These are phyloP conservation scores for Excalfactoria chinensis DNA, from an alignment of 2,113 vertebrate genomes.

Conservation along the genomic window DNA sequence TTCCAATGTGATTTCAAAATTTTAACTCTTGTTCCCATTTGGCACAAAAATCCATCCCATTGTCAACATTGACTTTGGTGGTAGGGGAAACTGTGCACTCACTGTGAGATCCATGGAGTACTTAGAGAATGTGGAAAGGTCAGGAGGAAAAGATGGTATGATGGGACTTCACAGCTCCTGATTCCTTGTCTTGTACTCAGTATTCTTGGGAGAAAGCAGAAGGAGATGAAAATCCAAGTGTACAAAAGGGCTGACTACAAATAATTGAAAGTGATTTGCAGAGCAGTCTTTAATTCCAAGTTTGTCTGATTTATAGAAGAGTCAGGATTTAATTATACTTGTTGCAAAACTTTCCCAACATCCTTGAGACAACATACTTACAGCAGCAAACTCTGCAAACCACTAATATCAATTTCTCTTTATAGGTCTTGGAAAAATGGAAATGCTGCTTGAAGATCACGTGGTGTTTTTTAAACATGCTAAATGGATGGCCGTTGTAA, in stretches of 20 bases:
- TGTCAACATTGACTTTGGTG: neutral
- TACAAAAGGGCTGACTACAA: slow-evolving; percentile 5
- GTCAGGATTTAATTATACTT: slow-evolving; percentile 27
- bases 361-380: slow-evolving; percentile 7
- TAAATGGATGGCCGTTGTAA: neutral
- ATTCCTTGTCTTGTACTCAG: neutral
- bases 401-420: neutral
- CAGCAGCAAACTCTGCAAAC: slow-evolving; percentile 2
- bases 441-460: neutral
- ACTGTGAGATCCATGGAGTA: neutral
- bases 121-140: neutral
- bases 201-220: neutral
- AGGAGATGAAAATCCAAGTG: neutral
- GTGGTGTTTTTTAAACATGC: neutral
- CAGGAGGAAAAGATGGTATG: neutral
- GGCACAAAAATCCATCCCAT: neutral
- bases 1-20: neutral
- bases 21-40: neutral
- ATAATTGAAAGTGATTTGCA: slow-evolving; percentile 24
- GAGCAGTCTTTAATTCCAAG: neutral
- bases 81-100: neutral
- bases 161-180: neutral
- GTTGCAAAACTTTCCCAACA: neutral
- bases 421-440: neutral
- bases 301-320: slow-evolving; percentile 3